A percentile compares a stretch with the other conserved stretches of the same genome.
These are phyloP conservation scores for Saccostrea glomerata DNA, from an alignment of 1,140 invertebrate species.

Conservation along the genomic window DNA sequence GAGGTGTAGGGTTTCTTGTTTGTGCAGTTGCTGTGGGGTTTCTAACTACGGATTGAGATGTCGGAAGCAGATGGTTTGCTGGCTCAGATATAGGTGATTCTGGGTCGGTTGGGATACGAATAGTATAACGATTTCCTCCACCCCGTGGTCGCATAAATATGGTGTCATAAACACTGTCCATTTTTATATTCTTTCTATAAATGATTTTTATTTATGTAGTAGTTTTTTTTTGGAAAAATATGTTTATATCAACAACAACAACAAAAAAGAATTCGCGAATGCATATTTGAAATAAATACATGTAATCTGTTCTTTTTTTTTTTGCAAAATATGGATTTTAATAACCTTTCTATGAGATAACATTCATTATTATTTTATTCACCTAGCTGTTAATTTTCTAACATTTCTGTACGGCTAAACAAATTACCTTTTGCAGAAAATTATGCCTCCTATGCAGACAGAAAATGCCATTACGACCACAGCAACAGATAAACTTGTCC, in stretches of 20 bases:
- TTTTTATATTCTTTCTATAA: background rate
- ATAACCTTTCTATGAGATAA: too few species aligned
- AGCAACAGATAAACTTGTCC: background rate
- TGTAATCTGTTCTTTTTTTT: too few species aligned
- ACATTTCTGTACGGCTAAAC: too few species aligned
- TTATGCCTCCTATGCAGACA: background rate
- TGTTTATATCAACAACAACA: background rate
- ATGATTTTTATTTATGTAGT: too few species aligned
- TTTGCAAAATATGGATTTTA: too few species aligned
- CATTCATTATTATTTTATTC: too few species aligned
- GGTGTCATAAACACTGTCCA: constrained; percentile 1
- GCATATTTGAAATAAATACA: too few species aligned
- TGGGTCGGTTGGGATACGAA: constrained; percentile 1
- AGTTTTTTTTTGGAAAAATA: background rate
- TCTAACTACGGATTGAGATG: background rate
- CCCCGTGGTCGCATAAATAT: constrained; percentile 8
- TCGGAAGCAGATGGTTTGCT: background rate
- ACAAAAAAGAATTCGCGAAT: background rate
- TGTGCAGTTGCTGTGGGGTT: background rate
- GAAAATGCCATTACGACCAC: background rate
- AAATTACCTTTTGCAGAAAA: constrained; percentile 17
- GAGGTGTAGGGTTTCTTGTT: background rate
- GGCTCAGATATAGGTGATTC: constrained; percentile 1
- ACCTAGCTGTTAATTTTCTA: too few species aligned
- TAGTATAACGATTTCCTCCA: constrained; percentile 6